These are phyloP conservation scores for Lutjanus argentimaculatus DNA, from an alignment of 2,797 vertebrate genomes.

Conservation along the genomic window DNA sequence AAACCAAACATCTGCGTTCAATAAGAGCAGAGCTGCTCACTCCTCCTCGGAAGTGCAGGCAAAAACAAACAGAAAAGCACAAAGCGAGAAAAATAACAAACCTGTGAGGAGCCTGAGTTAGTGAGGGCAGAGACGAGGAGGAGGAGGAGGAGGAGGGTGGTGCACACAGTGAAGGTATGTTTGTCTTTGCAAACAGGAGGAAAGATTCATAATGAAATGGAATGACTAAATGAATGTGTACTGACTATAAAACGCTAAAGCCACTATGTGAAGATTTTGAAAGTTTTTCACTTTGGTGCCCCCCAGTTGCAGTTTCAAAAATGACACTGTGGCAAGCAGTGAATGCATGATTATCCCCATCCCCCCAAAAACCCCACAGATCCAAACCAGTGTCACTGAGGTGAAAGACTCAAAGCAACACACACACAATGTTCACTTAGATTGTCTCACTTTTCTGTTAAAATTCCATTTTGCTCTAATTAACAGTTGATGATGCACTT, in stretches of 20 bases:
- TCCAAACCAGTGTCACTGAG: too few species aligned
- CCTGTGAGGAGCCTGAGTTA: not conserved
- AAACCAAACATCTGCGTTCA: conserved; percentile 57
- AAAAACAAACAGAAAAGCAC: conserved; percentile 51
- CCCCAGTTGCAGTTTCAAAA: not conserved
- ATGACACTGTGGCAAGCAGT: not conserved
- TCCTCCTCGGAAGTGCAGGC: conserved; percentile 18
- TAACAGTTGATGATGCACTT: too few species aligned
- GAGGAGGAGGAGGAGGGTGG: not conserved
- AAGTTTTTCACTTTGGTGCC: not conserved
- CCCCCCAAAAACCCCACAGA: too few species aligned
- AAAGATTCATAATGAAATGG: not conserved
- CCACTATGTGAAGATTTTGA: not conserved
- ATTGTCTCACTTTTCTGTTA: too few species aligned
- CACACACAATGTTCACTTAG: too few species aligned
- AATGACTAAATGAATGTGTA: not conserved
- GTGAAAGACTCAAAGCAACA: too few species aligned
- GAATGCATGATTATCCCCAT: too few species aligned
- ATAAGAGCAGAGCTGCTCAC: conserved; percentile 27
- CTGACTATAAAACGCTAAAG: not conserved
- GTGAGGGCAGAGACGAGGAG: not conserved
- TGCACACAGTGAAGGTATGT: not conserved
- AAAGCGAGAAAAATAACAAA: not conserved
- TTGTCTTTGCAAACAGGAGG: not conserved
- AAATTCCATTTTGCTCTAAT: too few species aligned